Conservation (phyloP, 2,113 vertebrate species). For the Cettia cetti region DNA sequence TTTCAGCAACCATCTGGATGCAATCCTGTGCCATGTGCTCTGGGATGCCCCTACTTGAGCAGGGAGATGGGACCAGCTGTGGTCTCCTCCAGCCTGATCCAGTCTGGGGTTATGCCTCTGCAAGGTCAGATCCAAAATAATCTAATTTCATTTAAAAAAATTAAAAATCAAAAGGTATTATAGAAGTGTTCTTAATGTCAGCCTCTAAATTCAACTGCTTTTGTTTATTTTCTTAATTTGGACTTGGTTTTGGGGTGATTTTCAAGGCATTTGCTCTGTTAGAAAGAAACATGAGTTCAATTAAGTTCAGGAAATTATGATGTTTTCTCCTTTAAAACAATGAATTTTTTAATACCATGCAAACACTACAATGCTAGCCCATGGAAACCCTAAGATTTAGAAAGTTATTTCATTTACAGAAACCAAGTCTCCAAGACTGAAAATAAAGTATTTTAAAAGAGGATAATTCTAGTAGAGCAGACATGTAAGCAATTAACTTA, state of each 20-base stretch:
- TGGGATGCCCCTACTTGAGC: too few relatives aligned
- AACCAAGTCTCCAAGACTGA: neutral
- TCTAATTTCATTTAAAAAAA: neutral
- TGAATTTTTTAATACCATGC: neutral
- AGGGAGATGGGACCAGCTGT: neutral
- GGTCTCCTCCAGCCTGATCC: neutral
- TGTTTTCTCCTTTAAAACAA: neutral
- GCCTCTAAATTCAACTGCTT: neutral
- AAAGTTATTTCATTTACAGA: neutral
- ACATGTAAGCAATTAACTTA: neutral
- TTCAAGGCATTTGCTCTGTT: neutral
- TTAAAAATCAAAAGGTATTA: neutral
- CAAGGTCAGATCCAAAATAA: neutral
- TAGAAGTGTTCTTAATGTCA: neutral
- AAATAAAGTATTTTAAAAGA: neutral
- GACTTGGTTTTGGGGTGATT: neutral
- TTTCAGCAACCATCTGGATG: neutral
- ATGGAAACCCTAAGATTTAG: neutral
- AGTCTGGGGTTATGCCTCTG: neutral
- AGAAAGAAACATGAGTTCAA: neutral
- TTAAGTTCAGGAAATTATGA: neutral
- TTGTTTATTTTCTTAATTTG: neutral
- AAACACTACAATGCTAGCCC: neutral
- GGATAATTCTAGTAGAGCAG: neutral
- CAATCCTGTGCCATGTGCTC: neutral